Percentiles rank a stretch among this genome's conserved stretches.
Conservation (phyloP, 2,888 invertebrate species). For the Latheticus oryzae region DNA sequence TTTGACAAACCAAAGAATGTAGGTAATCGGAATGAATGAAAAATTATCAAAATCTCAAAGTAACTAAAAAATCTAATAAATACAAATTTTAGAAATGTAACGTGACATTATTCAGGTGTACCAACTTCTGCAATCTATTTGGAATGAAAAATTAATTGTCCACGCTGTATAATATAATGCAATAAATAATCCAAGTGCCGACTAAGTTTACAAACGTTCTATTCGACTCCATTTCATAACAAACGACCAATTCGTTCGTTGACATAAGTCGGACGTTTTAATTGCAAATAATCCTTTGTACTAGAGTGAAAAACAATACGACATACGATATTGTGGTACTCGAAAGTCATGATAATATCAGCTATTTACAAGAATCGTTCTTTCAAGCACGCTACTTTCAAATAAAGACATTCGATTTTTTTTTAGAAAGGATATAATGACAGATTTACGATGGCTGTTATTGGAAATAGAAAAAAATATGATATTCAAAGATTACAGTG, state of each 20-base stretch:
- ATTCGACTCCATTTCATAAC: conserved; percentile 18
- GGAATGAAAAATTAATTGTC: too few relatives aligned
- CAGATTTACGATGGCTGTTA: conserved; percentile 29
- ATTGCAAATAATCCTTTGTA: conserved; percentile 18
- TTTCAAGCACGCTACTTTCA: conserved; percentile 28
- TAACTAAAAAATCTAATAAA: too few relatives aligned
- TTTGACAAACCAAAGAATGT: too few relatives aligned
- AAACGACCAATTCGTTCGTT: conserved; percentile 21
- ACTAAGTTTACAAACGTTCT: conserved; percentile 7
- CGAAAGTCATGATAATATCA: conserved; percentile 31
- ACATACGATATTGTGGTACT: conserved; percentile 34
- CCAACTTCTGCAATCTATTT: too few relatives aligned
- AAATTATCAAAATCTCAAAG: too few relatives aligned
- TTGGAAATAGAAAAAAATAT: conserved; percentile 13
- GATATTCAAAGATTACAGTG: too few relatives aligned
- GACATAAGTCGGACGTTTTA: conserved; percentile 6
- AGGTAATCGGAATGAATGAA: too few relatives aligned
- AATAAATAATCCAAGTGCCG: conserved; percentile 12
- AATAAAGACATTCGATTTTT: conserved; percentile 38
- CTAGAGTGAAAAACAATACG: conserved; percentile 28
- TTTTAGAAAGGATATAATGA: conserved; percentile 19
- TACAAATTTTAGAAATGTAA: too few relatives aligned
- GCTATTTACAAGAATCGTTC: conserved; percentile 36
- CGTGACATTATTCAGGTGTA: too few relatives aligned
- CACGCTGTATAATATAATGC: too few relatives aligned